Conservation (phyloP, 2,113 vertebrate species). For the Glaucidium brasilianum region DNA sequence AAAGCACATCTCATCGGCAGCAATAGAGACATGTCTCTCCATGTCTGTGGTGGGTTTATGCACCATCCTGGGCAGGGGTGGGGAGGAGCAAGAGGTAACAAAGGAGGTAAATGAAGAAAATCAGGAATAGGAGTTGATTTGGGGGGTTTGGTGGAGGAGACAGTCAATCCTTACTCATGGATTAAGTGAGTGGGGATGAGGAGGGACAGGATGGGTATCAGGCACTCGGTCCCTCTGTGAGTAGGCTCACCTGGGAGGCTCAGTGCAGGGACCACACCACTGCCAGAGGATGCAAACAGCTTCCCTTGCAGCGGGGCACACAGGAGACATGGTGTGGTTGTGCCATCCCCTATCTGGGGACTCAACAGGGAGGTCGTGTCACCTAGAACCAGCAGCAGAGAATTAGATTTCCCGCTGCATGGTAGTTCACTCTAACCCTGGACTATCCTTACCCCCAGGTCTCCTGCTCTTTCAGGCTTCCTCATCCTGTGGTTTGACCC, state of each 20-base stretch:
- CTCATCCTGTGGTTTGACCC: not conserved
- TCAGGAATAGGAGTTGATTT: not conserved
- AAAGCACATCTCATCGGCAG: not conserved
- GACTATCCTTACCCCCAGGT: not conserved
- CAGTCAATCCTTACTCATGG: not conserved
- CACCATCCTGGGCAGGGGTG: not conserved
- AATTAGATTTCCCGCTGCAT: not conserved
- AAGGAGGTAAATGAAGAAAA: not conserved
- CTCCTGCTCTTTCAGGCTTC: not conserved
- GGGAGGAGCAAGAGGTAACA: not conserved
- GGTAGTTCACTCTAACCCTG: not conserved
- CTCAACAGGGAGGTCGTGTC: not conserved
- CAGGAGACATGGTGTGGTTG: fast-evolving
- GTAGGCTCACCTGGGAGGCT: not conserved
- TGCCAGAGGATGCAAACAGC: not conserved
- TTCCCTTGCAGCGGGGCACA: not conserved
- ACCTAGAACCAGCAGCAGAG: not conserved
- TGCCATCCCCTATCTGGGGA: not conserved
- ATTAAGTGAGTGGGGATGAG: not conserved
- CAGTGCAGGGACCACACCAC: not conserved
- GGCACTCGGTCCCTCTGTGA: not conserved
- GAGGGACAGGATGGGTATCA: not conserved
- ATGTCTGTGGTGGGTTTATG: not conserved
- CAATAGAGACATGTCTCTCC: fast-evolving
- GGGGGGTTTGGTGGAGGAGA: not conserved